These are phyloP conservation scores for Cryptoprocta ferox DNA, from an alignment of 2,797 vertebrate species.

Conservation along the genomic window DNA sequence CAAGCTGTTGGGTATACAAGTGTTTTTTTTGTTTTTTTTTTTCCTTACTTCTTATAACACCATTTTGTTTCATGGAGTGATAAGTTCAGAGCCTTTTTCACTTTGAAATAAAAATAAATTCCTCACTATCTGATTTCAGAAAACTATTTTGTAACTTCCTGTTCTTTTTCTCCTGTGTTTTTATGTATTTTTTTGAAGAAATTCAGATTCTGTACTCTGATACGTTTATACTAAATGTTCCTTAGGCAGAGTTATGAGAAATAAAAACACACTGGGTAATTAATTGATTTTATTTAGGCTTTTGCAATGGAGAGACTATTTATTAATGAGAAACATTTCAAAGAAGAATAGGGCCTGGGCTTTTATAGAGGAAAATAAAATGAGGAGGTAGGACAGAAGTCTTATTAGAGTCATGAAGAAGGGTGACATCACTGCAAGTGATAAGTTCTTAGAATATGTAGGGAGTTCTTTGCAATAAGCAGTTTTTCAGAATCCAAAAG, in stretches of 20 bases:
- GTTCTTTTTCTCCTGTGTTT: not conserved
- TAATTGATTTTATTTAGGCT: constrained; percentile 21
- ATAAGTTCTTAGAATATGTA: not conserved
- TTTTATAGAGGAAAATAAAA: not conserved
- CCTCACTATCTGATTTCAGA: not conserved
- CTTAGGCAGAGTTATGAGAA: not conserved
- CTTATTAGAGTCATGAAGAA: not conserved
- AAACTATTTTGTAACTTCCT: constrained; percentile 49
- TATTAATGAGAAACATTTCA: not conserved
- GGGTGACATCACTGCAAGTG: not conserved
- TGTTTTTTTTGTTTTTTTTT: constrained; percentile 1
- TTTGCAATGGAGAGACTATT: not conserved
- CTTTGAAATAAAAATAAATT: constrained; percentile 35
- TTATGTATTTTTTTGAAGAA: not conserved
- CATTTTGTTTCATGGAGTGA: constrained; percentile 43
- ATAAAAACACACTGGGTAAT: not conserved
- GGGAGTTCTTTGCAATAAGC: not conserved
- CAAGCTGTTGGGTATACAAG: not conserved
- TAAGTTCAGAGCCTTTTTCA: constrained; percentile 63
- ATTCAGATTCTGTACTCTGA: not conserved
- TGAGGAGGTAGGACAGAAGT: not conserved
- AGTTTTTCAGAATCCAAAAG: not conserved
- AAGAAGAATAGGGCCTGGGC: not conserved
- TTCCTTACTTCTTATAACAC: not conserved
- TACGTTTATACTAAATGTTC: constrained; percentile 18